These are phyloP conservation scores for Phaonia tiefii DNA, from an alignment of 2,888 invertebrate genomes.

Conservation along the genomic window DNA sequence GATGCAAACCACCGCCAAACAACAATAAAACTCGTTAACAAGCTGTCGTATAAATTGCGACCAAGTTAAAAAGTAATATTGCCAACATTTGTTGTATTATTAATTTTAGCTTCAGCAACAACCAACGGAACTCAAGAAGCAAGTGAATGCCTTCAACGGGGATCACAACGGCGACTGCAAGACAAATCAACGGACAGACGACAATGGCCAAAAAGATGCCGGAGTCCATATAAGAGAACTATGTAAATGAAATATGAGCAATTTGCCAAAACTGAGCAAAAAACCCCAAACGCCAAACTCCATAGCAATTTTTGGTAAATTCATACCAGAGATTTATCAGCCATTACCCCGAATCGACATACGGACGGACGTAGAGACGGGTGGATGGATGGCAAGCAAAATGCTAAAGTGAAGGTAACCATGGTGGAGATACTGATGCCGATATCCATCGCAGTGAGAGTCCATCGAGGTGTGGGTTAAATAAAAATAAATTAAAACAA, in stretches of 20 bases:
- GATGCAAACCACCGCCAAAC: background rate
- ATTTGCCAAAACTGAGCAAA: conserved; percentile 40
- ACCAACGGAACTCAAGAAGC: conserved; percentile 30
- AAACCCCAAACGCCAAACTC: conserved; percentile 25
- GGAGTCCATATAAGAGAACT: conserved; percentile 12
- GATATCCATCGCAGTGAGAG: conserved; percentile 28
- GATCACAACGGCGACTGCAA: conserved; percentile 3
- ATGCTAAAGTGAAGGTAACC: conserved; percentile 26
- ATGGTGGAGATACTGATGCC: background rate
- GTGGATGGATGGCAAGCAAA: background rate
- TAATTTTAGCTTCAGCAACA: conserved; percentile 51
- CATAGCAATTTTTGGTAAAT: conserved; percentile 46
- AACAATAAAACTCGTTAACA: conserved; percentile 61
- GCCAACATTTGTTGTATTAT: conserved; percentile 34
- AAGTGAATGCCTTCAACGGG: conserved; percentile 54
- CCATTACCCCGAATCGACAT: conserved; percentile 10
- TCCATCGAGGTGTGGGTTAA: conserved; percentile 42
- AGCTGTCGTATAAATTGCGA: conserved; percentile 67
- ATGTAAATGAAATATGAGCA: conserved; percentile 59
- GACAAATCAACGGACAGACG: background rate
- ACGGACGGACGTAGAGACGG: conserved; percentile 1
- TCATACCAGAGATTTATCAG: conserved; percentile 23
- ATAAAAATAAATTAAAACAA: conserved; percentile 52
- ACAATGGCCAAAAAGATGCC: conserved; percentile 20
- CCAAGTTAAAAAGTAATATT: conserved; percentile 63